Conservation (phyloP, 2,888 invertebrate genomes). For the Cataglyphis cursor region DNA sequence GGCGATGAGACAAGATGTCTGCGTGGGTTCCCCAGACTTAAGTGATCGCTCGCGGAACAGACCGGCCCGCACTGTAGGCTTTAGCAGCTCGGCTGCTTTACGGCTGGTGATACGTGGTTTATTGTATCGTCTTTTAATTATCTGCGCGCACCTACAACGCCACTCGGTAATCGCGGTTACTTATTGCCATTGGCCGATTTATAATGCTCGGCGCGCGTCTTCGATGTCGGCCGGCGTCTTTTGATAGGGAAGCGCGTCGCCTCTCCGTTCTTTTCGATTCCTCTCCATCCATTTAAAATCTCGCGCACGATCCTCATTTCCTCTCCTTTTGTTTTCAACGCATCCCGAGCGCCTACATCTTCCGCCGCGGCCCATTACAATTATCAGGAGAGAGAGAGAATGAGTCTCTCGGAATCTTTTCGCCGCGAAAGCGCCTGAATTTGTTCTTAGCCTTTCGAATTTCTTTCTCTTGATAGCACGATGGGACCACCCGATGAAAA, state of each 20-base stretch:
- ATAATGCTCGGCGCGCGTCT: conserved; percentile 80
- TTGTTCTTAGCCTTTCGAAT: not conserved
- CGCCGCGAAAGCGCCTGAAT: not conserved
- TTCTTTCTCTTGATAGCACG: not conserved
- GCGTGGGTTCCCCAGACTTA: conserved; percentile 83
- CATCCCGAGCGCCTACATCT: conserved; percentile 54
- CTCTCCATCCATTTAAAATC: conserved; percentile 1
- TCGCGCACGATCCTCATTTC: conserved; percentile 6
- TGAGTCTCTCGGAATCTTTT: conserved; percentile 13
- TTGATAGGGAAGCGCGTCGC: conserved; percentile 69
- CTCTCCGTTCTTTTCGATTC: conserved; percentile 10
- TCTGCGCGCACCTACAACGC: conserved; percentile 86
- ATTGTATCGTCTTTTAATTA: conserved; percentile 87
- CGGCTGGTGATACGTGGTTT: conserved; percentile 86
- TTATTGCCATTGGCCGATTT: conserved; percentile 83
- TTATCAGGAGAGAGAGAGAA: conserved; percentile 66
- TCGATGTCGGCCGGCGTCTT: conserved; percentile 79
- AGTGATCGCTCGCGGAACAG: conserved; percentile 75
- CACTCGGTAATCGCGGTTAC: conserved; percentile 84
- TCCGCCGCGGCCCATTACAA: conserved; percentile 77
- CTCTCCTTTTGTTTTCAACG: not conserved
- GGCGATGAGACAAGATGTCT: conserved; percentile 83
- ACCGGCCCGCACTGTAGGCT: conserved; percentile 79
- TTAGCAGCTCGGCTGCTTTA: conserved; percentile 81
- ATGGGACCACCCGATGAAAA: not conserved